Evolutionary conservation across 2,797 vertebrate species (phyloP).

Genomic region (Paguma larvata): DNA sequence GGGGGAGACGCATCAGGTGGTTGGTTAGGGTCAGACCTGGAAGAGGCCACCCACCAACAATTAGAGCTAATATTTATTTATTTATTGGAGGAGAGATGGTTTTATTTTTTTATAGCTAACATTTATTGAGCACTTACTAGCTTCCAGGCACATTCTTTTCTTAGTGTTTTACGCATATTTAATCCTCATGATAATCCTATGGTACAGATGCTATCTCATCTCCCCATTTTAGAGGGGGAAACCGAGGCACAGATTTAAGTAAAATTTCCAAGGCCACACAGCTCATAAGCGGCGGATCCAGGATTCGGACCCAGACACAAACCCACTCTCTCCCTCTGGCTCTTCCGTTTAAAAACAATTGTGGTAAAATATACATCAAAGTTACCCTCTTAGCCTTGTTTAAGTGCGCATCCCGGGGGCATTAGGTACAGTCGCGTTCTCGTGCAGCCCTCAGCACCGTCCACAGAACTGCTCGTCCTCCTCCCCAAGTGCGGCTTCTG

Average conservation of each 20-base stretch:
- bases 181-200: not conserved
- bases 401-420: not conserved
- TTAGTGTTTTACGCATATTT: not conserved
- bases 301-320: not conserved
- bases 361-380: not conserved
- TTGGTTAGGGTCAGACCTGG: not conserved
- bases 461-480: not conserved
- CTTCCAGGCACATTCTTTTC: not conserved
- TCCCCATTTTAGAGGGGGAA: not conserved
- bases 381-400: not conserved
- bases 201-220: not conserved
- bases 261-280: not conserved
- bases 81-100: too few relatives aligned
- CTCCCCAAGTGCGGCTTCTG: not conserved
- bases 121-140: not conserved
- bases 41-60: too few relatives aligned
- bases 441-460: not conserved
- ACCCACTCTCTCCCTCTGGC: not conserved
- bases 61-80: not conserved
- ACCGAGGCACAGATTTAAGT: not conserved
- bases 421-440: not conserved
- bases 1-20: not conserved
- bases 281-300: not conserved
- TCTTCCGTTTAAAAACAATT: not conserved
- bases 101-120: not conserved